Base-by-base conservation (phyloP, 2,888 invertebrate genomes). In the Neoscelio sp. region DNA sequence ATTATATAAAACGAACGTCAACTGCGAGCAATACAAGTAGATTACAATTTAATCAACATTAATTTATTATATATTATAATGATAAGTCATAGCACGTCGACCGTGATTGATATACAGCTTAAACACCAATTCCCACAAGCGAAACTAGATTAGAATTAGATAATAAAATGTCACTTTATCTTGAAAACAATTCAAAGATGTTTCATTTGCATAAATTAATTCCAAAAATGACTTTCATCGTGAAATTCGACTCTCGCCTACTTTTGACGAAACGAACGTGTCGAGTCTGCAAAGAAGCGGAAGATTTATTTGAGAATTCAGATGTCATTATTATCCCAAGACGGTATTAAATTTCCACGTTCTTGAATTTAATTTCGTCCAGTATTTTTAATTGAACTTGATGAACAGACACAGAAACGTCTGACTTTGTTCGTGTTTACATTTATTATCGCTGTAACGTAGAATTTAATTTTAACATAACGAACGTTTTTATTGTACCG, bases 291-390 rank as follows among this genome's bases (percentile, higher is more conserved):
- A 35, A 40, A 48, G 62, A 48, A 46, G 13, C 23, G 40, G 28
- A 6, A 52, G 13, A 42, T 65, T 65, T 52, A 52, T 65, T 52
- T 50, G 28, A 28, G 50, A 50, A 64, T 50, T 28, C 42, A 18
- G 52, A 20, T 40, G 65, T 52, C 42, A 65, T 65, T 65, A 52
- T 65, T 65, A 42, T 42, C 52, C 20, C 38, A 40, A 18, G 38
- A 44, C 28, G 42, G 7, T 52, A 52, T 65, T 65, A 52, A 42
- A 65, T 65, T 65, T 65, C 52, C 13, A 42, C 52, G 30, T 52
- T 52, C 65, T 52, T 65, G 65, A 52, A 30, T 65, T 65, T 65
- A 50, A 65, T 65, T 65, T 65, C 65, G 42, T 52, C 23, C 65
- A 42, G 12, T 50, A 40, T 65, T 42, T 65, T 65, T 65, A 65